Conservation (phyloP, 2,888 invertebrate genomes). For the Limnephilus auricula region DNA sequence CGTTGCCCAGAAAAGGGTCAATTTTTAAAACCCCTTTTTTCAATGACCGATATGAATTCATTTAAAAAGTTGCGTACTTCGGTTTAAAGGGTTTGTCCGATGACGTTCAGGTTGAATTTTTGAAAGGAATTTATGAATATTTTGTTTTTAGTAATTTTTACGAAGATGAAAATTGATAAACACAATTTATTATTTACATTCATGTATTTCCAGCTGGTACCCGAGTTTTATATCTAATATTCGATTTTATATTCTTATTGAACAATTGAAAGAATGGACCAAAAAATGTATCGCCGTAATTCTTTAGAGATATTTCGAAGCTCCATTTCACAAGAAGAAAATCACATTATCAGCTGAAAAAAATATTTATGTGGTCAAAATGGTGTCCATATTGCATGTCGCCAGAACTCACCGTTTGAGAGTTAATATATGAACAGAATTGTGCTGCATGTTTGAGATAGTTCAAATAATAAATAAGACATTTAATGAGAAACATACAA, state of each 20-base stretch:
- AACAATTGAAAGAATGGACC: too few species aligned
- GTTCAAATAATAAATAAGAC: too few species aligned
- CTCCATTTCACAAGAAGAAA: too few species aligned
- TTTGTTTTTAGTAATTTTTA: background rate
- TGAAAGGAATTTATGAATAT: background rate
- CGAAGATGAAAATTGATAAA: background rate
- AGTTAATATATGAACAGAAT: too few species aligned
- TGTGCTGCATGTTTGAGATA: too few species aligned
- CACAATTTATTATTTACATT: background rate
- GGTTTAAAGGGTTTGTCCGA: background rate
- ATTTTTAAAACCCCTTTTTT: conserved; percentile 24
- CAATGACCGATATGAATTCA: conserved; percentile 30
- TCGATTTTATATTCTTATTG: background rate
- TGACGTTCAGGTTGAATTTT: background rate
- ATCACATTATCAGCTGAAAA: too few species aligned
- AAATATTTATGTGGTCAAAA: too few species aligned
- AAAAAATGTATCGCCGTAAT: too few species aligned
- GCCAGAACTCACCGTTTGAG: too few species aligned
- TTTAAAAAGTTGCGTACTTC: background rate
- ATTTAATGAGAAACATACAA: too few species aligned
- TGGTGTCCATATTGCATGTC: too few species aligned
- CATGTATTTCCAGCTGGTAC: background rate
- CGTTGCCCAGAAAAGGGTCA: background rate
- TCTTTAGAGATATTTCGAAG: too few species aligned
- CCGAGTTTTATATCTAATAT: background rate